These are phyloP conservation scores for Agapornis roseicollis DNA, from an alignment of 2,113 vertebrate genomes.

Conservation along the genomic window DNA sequence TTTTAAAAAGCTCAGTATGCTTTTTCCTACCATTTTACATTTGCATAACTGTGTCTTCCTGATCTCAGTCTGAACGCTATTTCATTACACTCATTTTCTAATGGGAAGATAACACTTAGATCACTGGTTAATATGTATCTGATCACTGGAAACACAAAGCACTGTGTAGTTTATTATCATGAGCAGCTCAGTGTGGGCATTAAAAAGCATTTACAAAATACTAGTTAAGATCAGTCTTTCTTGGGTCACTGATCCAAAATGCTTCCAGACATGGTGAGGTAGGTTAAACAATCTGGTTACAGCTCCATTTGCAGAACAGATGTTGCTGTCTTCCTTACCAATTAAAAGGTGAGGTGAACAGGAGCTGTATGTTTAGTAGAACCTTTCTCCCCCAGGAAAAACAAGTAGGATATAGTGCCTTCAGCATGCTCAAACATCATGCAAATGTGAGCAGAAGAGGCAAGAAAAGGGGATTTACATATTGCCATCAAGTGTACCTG, in stretches of 20 bases:
- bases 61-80: background rate
- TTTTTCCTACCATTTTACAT: background rate
- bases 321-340: background rate
- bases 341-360: background rate
- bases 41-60: background rate
- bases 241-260: background rate
- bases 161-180: background rate
- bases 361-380: background rate
- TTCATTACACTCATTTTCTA: background rate
- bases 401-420: background rate
- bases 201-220: background rate
- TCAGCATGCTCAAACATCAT: constrained; percentile 70
- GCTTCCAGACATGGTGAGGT: background rate
- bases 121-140: background rate
- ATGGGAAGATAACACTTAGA: background rate
- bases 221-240: background rate
- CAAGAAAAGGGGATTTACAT: constrained; percentile 73
- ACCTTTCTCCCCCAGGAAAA: background rate
- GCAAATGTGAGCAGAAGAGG: constrained; percentile 72
- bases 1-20: background rate
- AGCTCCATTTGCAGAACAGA: constrained; percentile 11
- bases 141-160: background rate
- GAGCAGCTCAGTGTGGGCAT: background rate
- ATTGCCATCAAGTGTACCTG: constrained; percentile 89
- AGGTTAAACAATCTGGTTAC: background rate